Conservation (phyloP, 2,888 invertebrate species). For the Patella pellucida region DNA sequence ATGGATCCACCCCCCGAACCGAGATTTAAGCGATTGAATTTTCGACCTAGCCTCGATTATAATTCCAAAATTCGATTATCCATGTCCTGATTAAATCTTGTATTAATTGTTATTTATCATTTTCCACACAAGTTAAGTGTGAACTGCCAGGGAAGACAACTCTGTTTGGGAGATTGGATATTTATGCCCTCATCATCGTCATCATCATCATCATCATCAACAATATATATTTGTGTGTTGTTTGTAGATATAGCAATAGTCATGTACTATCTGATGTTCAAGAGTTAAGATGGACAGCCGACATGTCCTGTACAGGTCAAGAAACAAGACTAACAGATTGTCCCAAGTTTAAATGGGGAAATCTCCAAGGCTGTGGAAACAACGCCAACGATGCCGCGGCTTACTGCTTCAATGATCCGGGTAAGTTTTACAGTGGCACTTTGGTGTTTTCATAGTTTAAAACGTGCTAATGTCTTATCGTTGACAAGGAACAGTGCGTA, state of each 20-base stretch:
- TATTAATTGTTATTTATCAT: too few species aligned
- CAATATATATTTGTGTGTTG: background rate
- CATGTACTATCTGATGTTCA: background rate
- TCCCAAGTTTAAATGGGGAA: slow-evolving; percentile 37
- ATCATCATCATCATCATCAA: background rate
- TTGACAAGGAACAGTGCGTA: too few species aligned
- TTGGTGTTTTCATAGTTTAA: background rate
- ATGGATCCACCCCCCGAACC: too few species aligned
- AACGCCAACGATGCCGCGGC: slow-evolving; percentile 44
- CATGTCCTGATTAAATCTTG: too few species aligned
- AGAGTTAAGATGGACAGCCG: slow-evolving; percentile 46
- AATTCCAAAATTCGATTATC: too few species aligned
- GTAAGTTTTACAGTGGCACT: slow-evolving; percentile 31
- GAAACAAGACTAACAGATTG: slow-evolving; percentile 45
- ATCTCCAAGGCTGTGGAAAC: slow-evolving; percentile 37
- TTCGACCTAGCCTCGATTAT: too few species aligned
- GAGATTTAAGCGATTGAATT: too few species aligned
- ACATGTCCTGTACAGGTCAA: slow-evolving; percentile 48
- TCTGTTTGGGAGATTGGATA: too few species aligned
- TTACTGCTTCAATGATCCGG: slow-evolving; percentile 43
- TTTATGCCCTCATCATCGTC: too few species aligned
- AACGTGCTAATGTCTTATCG: too few species aligned
- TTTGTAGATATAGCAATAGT: background rate
- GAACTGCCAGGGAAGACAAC: too few species aligned
- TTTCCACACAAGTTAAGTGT: too few species aligned